Evolutionary conservation across 2,797 vertebrate genomes (phyloP), one percentile per base, ranked within the genome.

Genomic region (Propithecus perrieri): DNA sequence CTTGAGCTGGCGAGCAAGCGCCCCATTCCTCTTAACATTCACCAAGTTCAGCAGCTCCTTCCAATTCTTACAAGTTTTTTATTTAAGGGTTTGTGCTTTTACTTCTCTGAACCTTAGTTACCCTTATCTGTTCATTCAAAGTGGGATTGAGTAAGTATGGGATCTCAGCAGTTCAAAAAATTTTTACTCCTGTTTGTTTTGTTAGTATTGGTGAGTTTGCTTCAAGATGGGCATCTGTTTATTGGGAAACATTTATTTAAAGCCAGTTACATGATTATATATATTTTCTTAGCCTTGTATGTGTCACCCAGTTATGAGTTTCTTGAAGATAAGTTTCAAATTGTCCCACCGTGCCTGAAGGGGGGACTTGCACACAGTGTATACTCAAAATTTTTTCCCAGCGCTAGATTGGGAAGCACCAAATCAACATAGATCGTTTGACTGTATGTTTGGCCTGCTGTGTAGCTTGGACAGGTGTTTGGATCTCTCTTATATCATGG

Each of bases 261-360:
- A 87, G 5, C 26, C 15, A n/a, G 13, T 90, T 84, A 53, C 10
- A 12, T 85, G 55, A n/a, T 76, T 46, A 12, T 94, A 10, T 80
- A 0, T 92, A 38, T 80, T 89, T 97, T 94, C 33, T 95, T 76
- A 83, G 83, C 33, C 46, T 65, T 89, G 10, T 75, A 4, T 59
- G 55, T 72, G 22, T 87, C 18, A 65, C 26, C 55, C 35, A 71
- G 7, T 33, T 92, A 6, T 0, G 30, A 87, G 59, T 83, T 74
- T 81, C 30, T 87, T n/a, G 9, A 88, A 84, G 43, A 26, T 75
- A 61, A 22, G 5, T 84, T 76, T 94, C 67, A n/a, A 0, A 3
- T 80, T 91, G 18, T 91, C 38, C 28, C 28, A 3, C 4, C 12
- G 35, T 76, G 53, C 46, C 30, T 14, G n/a, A 26, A 35, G 59